Conservation (phyloP, 2,888 invertebrate genomes). For the Furcula furcula region DNA sequence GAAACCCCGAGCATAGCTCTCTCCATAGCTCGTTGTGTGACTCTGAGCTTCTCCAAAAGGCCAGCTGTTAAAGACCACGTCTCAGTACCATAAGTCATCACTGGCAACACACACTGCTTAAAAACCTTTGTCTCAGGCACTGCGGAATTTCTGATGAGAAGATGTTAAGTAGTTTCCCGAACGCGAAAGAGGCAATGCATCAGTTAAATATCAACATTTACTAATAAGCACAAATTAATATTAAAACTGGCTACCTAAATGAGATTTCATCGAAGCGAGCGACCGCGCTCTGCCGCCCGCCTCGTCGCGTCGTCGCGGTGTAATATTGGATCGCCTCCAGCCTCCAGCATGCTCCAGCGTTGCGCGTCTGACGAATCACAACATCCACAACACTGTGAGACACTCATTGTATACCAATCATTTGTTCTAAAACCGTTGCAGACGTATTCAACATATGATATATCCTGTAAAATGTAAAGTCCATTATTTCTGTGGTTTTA, state of each 20-base stretch:
- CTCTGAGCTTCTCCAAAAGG: no score
- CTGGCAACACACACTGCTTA: no score
- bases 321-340: constrained; percentile 24
- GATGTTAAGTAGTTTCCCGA: no score
- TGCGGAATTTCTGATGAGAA: no score
- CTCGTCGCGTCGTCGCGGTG: constrained; percentile 3
- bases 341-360: constrained; percentile 34
- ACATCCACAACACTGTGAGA: constrained; percentile 3
- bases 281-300: neutral
- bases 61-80: no score
- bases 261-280: constrained; percentile 10
- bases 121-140: no score
- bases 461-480: no score
- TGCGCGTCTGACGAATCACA: constrained; percentile 27
- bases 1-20: no score
- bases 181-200: constrained; percentile 6
- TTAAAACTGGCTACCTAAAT: constrained; percentile 14
- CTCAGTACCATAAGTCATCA: no score
- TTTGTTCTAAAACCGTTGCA: neutral
- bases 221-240: constrained; percentile 4
- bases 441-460: no score
- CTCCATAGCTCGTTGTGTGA: no score
- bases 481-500: no score
- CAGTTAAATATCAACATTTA: constrained; percentile 10
- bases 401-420: constrained; percentile 1